Evolutionary conservation across 1,140 invertebrate genomes (phyloP).

Genomic region (Caenorhabditis latens): DNA sequence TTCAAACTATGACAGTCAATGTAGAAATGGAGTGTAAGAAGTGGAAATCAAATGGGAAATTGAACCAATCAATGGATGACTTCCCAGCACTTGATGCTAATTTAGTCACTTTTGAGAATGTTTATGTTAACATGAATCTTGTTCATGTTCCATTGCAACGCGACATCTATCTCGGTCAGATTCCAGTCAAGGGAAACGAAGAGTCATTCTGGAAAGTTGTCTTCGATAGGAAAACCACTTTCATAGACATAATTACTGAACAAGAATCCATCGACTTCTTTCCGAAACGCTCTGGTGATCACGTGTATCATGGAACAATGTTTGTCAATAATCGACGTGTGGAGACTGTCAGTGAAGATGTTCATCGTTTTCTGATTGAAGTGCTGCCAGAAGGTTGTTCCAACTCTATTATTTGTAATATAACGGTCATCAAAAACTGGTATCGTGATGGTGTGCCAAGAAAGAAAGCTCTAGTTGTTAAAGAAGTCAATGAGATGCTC

Average conservation of each 20-base stretch:
- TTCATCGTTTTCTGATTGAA: slow-evolving; percentile 23
- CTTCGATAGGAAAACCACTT: background rate
- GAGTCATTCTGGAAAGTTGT: slow-evolving; percentile 12
- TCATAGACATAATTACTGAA: background rate
- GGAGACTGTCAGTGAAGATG: slow-evolving; percentile 13
- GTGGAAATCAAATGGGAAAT: background rate
- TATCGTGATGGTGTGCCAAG: background rate
- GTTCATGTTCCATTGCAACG: background rate
- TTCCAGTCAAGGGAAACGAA: background rate
- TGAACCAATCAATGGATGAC: background rate
- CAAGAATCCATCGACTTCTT: slow-evolving; percentile 5
- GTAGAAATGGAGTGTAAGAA: background rate
- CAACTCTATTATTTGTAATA: slow-evolving; percentile 39
- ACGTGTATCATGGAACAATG: slow-evolving; percentile 14
- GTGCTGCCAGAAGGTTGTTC: slow-evolving; percentile 5
- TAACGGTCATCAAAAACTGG: slow-evolving; percentile 22
- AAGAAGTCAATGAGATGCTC: background rate
- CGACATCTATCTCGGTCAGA: background rate
- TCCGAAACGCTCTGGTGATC: background rate
- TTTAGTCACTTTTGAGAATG: background rate
- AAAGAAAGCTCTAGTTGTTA: background rate
- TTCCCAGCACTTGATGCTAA: background rate
- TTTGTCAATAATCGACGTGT: slow-evolving; percentile 14
- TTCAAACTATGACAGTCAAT: background rate
- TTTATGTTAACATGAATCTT: background rate